These are phyloP conservation scores for Phyllotreta cruciferae DNA, from an alignment of 2,888 invertebrate species.

Conservation along the genomic window DNA sequence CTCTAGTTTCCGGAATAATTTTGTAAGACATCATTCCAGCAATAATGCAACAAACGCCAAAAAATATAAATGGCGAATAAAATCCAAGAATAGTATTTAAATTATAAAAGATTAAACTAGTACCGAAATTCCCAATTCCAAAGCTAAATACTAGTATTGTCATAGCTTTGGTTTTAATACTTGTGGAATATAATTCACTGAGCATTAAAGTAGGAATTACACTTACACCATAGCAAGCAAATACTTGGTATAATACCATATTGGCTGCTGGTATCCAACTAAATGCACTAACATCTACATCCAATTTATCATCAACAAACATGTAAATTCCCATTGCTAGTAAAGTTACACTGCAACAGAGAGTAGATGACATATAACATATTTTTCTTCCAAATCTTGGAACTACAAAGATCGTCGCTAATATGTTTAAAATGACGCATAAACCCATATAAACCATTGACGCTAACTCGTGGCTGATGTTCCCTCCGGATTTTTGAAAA, in stretches of 20 bases:
- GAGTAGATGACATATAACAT: conserved; percentile 47
- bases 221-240: conserved; percentile 45
- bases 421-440: conserved; percentile 36
- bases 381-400: conserved; percentile 50
- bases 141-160: conserved; percentile 37
- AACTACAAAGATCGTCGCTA: conserved; percentile 43
- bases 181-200: conserved; percentile 52
- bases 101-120: conserved; percentile 50
- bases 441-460: conserved; percentile 48
- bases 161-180: conserved; percentile 50
- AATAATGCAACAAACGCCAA: conserved; percentile 44
- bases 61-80: conserved; percentile 49
- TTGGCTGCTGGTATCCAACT: conserved; percentile 50
- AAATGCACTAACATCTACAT: conserved; percentile 38
- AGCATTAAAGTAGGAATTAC: conserved; percentile 50
- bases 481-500: conserved; percentile 53
- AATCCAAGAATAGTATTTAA: conserved; percentile 47
- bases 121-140: conserved; percentile 41
- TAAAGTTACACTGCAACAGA: conserved; percentile 44
- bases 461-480: conserved; percentile 49
- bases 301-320: conserved; percentile 41
- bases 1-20: conserved; percentile 53
- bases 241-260: conserved; percentile 41
- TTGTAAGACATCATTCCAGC: conserved; percentile 46
- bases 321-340: conserved; percentile 44